phyloP scores from a whole-genome alignment of 2,113 vertebrate genomes.

The Gallinago media region DNA sequence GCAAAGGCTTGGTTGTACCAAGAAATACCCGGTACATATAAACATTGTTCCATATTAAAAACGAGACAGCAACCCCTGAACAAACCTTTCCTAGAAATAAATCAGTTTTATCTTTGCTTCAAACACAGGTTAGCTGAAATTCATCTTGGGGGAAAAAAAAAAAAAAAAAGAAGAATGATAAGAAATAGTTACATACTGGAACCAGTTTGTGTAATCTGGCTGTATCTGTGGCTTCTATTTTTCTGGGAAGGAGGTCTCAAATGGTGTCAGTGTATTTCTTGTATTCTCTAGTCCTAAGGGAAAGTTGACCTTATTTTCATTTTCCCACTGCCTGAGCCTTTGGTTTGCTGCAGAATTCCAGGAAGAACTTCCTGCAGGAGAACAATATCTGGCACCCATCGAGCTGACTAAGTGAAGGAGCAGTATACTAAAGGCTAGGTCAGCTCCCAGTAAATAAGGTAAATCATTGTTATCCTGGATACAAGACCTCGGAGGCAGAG shows the following conservation, averaged over 20 bases:
- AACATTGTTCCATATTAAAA: not conserved
- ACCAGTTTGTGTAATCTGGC: conserved; percentile 38
- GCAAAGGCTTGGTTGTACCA: not conserved
- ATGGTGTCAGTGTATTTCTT: conserved; percentile 59
- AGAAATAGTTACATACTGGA: conserved; percentile 39
- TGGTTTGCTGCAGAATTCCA: conserved; percentile 74
- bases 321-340: conserved; percentile 71
- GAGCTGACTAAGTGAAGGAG: conserved; percentile 73
- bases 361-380: conserved; percentile 77
- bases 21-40: not conserved
- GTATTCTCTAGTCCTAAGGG: conserved; percentile 68
- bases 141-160: not conserved
- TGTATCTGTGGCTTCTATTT: conserved; percentile 56
- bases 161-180: not conserved
- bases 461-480: conserved; percentile 67
- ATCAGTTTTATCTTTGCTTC: not conserved
- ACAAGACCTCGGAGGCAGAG: conserved; percentile 71
- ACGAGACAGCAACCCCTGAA: not conserved
- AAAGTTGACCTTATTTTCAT: conserved; percentile 76
- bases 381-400: conserved; percentile 75
- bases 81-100: not conserved
- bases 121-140: not conserved
- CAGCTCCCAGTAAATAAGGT: conserved; percentile 65
- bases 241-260: conserved; percentile 66
- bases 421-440: conserved; percentile 69